Evolutionary conservation across 2,113 vertebrate genomes (phyloP).

Genomic region (Electrona antarctica): DNA sequence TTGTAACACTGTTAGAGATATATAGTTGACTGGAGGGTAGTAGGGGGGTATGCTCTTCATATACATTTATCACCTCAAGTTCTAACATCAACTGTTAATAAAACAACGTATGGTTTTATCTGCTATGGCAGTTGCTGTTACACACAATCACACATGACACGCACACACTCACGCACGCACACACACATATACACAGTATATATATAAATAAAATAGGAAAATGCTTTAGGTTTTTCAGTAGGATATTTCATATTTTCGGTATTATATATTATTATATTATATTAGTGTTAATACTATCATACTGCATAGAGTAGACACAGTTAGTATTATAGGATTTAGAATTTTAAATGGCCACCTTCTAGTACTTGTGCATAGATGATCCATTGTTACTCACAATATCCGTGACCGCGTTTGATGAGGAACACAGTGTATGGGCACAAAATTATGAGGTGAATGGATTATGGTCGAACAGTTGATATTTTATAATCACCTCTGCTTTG

Average conservation of each 20-base stretch:
- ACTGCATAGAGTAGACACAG: constrained; percentile 44
- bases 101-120: constrained; percentile 27
- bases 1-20: constrained; percentile 42
- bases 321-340: constrained; percentile 18
- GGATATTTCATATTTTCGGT: too few species aligned
- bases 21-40: constrained; percentile 35
- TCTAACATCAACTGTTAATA: constrained; percentile 38
- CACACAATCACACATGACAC: too few species aligned
- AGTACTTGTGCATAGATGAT: constrained; percentile 24
- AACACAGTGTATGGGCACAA: constrained; percentile 9
- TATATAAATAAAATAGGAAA: too few species aligned
- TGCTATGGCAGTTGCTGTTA: constrained; percentile 42
- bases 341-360: constrained; percentile 7
- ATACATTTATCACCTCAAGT: constrained; percentile 25
- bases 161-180: too few species aligned
- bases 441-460: constrained; percentile 5
- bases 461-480: neutral
- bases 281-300: constrained; percentile 1
- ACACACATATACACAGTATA: too few species aligned
- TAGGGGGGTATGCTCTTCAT: constrained; percentile 25
- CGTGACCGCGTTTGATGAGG: constrained; percentile 19
- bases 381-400: constrained; percentile 15
- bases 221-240: too few species aligned
- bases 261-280: too few species aligned
- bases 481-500: neutral